These are phyloP conservation scores for Scylla paramamosain DNA, from an alignment of 1,140 invertebrate genomes.

Conservation along the genomic window DNA sequence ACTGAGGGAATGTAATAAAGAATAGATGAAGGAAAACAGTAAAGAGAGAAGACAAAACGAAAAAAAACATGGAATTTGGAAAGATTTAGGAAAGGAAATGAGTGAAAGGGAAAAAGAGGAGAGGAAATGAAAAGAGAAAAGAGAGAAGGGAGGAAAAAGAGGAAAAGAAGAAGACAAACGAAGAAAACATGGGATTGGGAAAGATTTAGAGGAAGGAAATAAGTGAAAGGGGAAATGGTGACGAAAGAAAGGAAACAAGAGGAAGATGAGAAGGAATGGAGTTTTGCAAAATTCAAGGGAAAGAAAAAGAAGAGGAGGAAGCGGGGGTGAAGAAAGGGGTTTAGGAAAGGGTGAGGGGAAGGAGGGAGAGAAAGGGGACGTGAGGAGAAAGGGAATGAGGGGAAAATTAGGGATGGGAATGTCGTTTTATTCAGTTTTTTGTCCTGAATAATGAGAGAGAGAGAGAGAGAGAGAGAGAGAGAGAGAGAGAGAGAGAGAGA, in stretches of 20 bases:
- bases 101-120: not conserved
- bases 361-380: not conserved
- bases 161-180: not conserved
- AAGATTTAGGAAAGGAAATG: not conserved
- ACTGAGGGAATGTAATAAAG: not conserved
- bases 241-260: not conserved
- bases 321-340: no score
- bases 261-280: not conserved
- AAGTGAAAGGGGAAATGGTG: not conserved
- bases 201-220: no score
- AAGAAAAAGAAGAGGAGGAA: not conserved
- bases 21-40: not conserved
- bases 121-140: not conserved
- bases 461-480: not conserved
- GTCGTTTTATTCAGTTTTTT: not conserved
- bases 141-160: no score
- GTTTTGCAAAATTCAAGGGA: no score
- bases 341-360: not conserved
- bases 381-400: not conserved
- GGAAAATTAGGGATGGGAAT: not conserved
- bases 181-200: no score
- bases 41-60: not conserved
- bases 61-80: not conserved
- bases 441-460: not conserved
- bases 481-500: not conserved